Evolutionary conservation across 2,797 vertebrate species (phyloP), one percentile per base, ranked within the genome.

Genomic region (Muraenolepis orangiensis): DNA sequence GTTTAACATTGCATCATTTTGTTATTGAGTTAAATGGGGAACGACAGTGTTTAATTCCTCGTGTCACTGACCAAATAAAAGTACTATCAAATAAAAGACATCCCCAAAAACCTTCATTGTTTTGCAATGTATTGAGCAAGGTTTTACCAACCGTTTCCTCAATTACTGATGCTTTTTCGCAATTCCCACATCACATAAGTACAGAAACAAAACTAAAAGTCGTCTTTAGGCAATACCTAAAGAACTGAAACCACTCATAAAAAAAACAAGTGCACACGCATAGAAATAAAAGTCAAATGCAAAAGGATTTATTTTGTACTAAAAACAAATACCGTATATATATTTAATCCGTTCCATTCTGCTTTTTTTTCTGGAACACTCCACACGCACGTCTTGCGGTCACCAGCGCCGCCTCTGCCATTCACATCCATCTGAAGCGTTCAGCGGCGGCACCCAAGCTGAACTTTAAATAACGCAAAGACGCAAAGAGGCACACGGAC

Each of bases 341-440:
- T 87, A n/a, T 87, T 84, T 82, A 82, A 83, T 88, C 73, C 70
- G 71, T 14, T 38, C 51, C 23, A 61, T 72, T 69, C 76, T 70
- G 74, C 61, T 16, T 71, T 70, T 42, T 61, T 1, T 30, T 70
- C n/a, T 75, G 10, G 46, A 30, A 68, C 68, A 64, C 76, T 77
- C 77, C 51, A 75, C 72, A 73, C 72, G 42, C 3, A 57, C 51
- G 42, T 51, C 18, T 51, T 51, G 42, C 16, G 18, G 18, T 51
- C 18, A 51, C 16, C 18, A 57, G 51, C 51, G 4, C 23, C 51
- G 23, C 51, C 42, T 46, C 3, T 18, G 20, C 20, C 51, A 57
- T 67, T 29, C 66, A 67, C 3, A 30, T 67, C 66, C 29, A 67
- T 67, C 26, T 20, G 29, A 30, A 67, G n/a, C n/a, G n/a, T 57